Percentiles rank a stretch among this genome's conserved stretches.
phyloP scores from a whole-genome alignment of 2,113 vertebrate species.

The Gorsachius goisagi region DNA sequence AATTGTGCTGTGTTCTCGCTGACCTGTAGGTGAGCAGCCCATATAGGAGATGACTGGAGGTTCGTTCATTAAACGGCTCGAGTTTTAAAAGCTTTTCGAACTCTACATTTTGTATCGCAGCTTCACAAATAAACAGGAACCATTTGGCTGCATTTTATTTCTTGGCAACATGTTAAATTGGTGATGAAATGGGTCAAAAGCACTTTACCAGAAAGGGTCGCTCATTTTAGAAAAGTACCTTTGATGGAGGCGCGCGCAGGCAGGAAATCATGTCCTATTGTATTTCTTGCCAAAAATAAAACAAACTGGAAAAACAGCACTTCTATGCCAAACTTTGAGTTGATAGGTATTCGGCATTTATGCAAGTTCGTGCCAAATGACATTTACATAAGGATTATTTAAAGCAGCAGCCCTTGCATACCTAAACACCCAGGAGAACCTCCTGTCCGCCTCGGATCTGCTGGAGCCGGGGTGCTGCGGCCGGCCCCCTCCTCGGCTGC shows the following conservation, averaged over 20 bases:
- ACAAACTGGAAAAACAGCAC: neutral
- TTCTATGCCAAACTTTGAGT: neutral
- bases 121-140: neutral
- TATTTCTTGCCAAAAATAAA: conserved; percentile 24
- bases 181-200: conserved; percentile 27
- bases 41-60: neutral
- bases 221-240: conserved; percentile 18
- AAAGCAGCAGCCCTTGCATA: neutral
- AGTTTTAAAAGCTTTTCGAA: neutral
- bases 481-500: neutral
- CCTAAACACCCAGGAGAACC: neutral
- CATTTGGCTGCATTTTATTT: conserved; percentile 6
- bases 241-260: neutral
- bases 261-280: conserved; percentile 37
- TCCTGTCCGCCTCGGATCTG: neutral
- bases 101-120: neutral
- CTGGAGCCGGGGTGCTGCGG: neutral
- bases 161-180: neutral
- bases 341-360: neutral
- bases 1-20: neutral
- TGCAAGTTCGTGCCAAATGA: neutral
- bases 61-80: neutral
- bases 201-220: neutral
- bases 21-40: neutral
- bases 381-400: neutral